Conservation (phyloP, 2,888 invertebrate species). For the Eupithecia dodoneata region DNA sequence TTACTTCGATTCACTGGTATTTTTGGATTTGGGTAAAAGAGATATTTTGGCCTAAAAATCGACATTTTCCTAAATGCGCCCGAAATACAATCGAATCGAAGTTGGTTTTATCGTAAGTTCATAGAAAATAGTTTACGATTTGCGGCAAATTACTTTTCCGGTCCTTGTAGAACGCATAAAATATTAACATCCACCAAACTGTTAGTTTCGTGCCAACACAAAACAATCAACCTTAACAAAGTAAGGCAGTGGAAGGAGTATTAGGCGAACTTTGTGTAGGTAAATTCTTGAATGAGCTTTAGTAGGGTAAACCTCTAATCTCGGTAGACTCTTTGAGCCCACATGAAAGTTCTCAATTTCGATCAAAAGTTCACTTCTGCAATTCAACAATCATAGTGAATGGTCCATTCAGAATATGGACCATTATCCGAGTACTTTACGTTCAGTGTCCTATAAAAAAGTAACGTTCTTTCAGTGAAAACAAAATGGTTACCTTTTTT, state of each 20-base stretch:
- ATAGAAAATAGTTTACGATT: too few species aligned
- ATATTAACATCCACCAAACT: too few species aligned
- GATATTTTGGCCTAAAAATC: too few species aligned
- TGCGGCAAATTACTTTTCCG: too few species aligned
- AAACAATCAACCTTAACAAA: neutral
- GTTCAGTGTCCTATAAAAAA: conserved; percentile 40
- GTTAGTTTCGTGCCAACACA: too few species aligned
- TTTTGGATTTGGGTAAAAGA: too few species aligned
- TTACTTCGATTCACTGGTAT: too few species aligned
- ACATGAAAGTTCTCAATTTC: conserved; percentile 50
- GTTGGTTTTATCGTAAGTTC: too few species aligned
- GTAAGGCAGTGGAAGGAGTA: neutral
- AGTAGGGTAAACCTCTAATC: neutral
- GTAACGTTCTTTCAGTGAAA: conserved; percentile 39
- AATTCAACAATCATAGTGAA: conserved; percentile 16
- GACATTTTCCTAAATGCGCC: too few species aligned
- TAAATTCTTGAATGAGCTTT: neutral
- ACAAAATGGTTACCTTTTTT: conserved; percentile 42
- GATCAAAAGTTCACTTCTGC: conserved; percentile 36
- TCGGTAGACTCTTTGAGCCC: conserved; percentile 40
- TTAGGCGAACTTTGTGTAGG: neutral
- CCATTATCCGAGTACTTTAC: conserved; percentile 38
- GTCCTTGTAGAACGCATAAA: too few species aligned
- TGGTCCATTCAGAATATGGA: conserved; percentile 39
- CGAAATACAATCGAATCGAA: too few species aligned